A percentile compares a stretch with the other conserved stretches of the same genome.
Conservation (phyloP, 30 jellyfish, hydroid and myxozoan species). For the Calvadosia cruxmelitensis region DNA sequence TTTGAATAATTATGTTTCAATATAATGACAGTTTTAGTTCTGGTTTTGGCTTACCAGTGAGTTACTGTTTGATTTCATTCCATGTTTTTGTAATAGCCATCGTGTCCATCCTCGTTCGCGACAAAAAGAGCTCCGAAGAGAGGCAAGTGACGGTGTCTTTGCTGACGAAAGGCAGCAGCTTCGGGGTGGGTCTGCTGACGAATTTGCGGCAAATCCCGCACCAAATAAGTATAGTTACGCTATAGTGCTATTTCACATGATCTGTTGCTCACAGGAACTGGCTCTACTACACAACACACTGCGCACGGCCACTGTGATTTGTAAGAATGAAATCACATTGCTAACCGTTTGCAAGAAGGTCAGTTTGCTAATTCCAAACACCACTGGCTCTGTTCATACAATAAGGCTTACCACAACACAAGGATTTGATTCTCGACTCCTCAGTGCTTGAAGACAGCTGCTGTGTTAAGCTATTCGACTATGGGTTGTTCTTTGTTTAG, state of each 20-base stretch:
- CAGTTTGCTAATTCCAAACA: too few relatives aligned
- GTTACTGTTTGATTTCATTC: too few relatives aligned
- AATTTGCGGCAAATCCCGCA: background rate
- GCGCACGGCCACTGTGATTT: conserved; percentile 60
- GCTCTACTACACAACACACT: conserved; percentile 59
- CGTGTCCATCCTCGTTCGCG: conserved; percentile 33
- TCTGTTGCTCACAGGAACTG: conserved; percentile 31
- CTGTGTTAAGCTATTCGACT: too few relatives aligned
- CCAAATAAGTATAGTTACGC: background rate
- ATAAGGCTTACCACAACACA: too few relatives aligned
- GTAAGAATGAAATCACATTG: conserved; percentile 40
- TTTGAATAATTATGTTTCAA: background rate
- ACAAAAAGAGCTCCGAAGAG: conserved; percentile 20
- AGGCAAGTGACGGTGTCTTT: conserved; percentile 39
- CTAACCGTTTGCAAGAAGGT: conserved; percentile 59
- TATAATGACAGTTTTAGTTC: background rate
- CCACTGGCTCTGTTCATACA: too few relatives aligned
- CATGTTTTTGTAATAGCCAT: conserved; percentile 40
- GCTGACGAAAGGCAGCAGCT: conserved; percentile 53
- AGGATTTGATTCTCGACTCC: too few relatives aligned
- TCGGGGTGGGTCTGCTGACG: conserved; percentile 30
- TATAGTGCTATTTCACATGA: background rate
- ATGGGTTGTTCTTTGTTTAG: too few relatives aligned
- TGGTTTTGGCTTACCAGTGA: too few relatives aligned
- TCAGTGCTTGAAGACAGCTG: too few relatives aligned